These are phyloP conservation scores for Struthidea cinerea DNA, from an alignment of 2,113 vertebrate species.

Conservation along the genomic window DNA sequence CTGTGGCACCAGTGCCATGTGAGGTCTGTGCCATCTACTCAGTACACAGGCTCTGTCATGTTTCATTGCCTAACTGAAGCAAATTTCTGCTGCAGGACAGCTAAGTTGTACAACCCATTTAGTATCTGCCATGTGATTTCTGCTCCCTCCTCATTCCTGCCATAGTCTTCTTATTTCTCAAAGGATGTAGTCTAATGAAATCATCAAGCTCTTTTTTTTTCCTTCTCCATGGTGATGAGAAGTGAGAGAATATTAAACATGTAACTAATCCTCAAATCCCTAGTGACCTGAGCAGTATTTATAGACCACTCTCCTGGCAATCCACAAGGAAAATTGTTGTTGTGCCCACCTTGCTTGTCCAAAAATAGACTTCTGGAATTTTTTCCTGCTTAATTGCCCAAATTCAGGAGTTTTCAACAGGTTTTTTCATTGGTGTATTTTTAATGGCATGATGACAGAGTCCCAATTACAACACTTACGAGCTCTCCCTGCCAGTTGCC, in stretches of 20 bases:
- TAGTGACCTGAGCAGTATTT: neutral
- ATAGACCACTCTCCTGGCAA: neutral
- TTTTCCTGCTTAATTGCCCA: neutral
- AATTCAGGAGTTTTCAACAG: neutral
- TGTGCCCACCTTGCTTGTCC: neutral
- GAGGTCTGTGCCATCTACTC: neutral
- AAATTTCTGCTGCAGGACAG: neutral
- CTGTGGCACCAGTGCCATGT: neutral
- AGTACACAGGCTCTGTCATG: neutral
- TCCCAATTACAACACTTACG: neutral
- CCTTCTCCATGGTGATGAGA: neutral
- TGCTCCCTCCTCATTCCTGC: neutral
- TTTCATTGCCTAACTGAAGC: neutral
- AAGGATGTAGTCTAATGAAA: neutral
- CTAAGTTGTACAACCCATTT: neutral
- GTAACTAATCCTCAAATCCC: slow-evolving; percentile 23
- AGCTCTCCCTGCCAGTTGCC: neutral
- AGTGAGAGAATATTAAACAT: neutral
- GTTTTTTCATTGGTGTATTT: neutral
- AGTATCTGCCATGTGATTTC: neutral
- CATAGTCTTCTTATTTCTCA: slow-evolving; percentile 1
- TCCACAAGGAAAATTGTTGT: neutral
- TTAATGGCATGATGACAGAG: neutral
- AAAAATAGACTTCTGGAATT: neutral
- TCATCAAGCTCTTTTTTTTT: neutral